Base-by-base conservation (phyloP, 1,140 invertebrate species). In the Drosophila sucinea region DNA sequence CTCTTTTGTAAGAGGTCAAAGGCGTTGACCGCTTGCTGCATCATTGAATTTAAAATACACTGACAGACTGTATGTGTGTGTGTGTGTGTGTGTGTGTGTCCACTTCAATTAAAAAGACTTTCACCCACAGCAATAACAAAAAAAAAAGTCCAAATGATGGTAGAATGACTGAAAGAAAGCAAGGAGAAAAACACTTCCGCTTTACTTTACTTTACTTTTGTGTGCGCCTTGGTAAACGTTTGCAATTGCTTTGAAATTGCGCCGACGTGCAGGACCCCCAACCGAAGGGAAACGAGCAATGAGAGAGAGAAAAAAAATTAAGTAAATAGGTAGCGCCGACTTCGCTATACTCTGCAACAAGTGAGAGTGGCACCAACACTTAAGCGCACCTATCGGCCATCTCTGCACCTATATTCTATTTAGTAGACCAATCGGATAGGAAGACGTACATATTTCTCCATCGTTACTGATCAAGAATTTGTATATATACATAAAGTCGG, bases 81-180 rank as follows among this genome's bases (percentile, higher is more conserved):
- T 70, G 77, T 84, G 65, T 55, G 57, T 72, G n/a, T 61, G 60
- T 70, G 41, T 80, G 69, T 70, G 77, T 84, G 65, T 44, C 73
- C 89, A 89, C 89, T 90, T 91, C 89, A 90, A 90, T 90, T 90
- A 90, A 79, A 87, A 91, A 90, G 87, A 90, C 87, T 91, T 90
- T 90, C 83, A 90, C 79, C 79, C 71, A 72, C 72, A 70, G 35
- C 76, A 73, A 76, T 83, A 78, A 84, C 58, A 44, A 58, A 74
- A 63, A 79, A 79, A 79, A 68, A 7, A 30, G 30, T 38, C 35
- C 35, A 41, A 60, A 35, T 35, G 47, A 41, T 30, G 33, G 61
- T 40, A 58, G 61, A 58, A 58, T 58, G 32, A 58, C 55, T 79
- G 66, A 77, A 73, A 81, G 70, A 87, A 78, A 72, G 75, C 78